These are phyloP conservation scores for Aphis gossypii DNA, from an alignment of 1,140 invertebrate species.

Conservation along the genomic window DNA sequence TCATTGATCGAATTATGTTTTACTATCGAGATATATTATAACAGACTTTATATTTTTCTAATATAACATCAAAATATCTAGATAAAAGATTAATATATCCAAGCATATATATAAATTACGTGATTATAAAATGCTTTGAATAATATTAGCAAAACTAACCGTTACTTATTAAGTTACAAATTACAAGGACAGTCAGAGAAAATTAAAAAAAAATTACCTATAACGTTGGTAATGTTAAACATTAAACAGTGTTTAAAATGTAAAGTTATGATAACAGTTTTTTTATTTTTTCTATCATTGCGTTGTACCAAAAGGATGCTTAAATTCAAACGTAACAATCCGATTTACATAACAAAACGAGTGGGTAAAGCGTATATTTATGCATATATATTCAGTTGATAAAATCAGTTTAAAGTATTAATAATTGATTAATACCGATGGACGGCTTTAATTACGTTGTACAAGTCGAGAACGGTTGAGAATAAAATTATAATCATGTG, in stretches of 20 bases:
- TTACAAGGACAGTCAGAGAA: background rate
- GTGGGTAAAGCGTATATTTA: background rate
- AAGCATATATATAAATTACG: background rate
- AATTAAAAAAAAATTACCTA: background rate
- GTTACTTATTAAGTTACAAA: background rate
- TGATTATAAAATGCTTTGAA: background rate
- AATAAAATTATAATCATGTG: background rate
- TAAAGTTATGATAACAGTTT: background rate
- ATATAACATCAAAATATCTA: background rate
- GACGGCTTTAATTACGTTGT: background rate
- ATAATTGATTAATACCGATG: background rate
- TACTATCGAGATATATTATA: background rate
- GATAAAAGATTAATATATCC: background rate
- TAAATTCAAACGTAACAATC: background rate
- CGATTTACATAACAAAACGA: background rate
- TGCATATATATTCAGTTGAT: background rate
- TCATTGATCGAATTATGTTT: background rate
- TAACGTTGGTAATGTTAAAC: too few species aligned
- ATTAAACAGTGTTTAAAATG: background rate
- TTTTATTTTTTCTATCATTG: background rate
- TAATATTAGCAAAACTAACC: background rate
- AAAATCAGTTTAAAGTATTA: background rate
- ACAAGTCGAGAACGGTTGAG: background rate
- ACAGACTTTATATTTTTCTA: background rate
- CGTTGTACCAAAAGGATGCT: background rate